These are phyloP conservation scores for Coilia nasus DNA, from an alignment of 2,797 vertebrate genomes.

Conservation along the genomic window DNA sequence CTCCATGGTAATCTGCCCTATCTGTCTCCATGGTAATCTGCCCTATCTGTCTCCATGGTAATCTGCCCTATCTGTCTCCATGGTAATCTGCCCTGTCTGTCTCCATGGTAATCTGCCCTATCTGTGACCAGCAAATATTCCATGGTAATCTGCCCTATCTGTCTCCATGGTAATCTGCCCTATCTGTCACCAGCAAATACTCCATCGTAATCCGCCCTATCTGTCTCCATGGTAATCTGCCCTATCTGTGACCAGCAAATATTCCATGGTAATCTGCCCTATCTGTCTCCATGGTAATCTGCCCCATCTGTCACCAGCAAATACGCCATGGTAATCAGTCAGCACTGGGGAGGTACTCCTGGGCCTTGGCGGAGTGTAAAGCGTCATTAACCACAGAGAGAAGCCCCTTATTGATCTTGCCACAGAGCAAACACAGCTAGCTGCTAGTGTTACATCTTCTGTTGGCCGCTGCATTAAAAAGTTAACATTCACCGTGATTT, in stretches of 20 bases:
- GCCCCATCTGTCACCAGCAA: no score
- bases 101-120: conserved; percentile 87
- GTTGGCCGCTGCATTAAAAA: neutral
- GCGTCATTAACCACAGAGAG: neutral
- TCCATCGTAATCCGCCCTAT: conserved; percentile 87
- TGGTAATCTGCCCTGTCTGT: conserved; percentile 84
- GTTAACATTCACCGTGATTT: neutral
- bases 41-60: conserved; percentile 95
- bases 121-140: conserved; percentile 89
- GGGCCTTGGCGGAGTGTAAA: neutral
- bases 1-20: conserved; percentile 87
- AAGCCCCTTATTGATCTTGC: neutral
- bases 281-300: no score
- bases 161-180: conserved; percentile 87
- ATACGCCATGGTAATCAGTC: no score
- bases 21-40: conserved; percentile 90
- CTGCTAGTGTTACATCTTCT: conserved; percentile 9
- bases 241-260: no score
- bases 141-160: conserved; percentile 84
- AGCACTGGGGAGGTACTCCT: neutral
- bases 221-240: conserved; percentile 88
- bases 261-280: no score
- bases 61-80: conserved; percentile 77
- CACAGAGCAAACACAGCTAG: neutral
- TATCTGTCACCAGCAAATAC: conserved; percentile 85